These are phyloP conservation scores for Pollenia griseotomentosa DNA, from an alignment of 2,888 invertebrate genomes.

Conservation along the genomic window DNA sequence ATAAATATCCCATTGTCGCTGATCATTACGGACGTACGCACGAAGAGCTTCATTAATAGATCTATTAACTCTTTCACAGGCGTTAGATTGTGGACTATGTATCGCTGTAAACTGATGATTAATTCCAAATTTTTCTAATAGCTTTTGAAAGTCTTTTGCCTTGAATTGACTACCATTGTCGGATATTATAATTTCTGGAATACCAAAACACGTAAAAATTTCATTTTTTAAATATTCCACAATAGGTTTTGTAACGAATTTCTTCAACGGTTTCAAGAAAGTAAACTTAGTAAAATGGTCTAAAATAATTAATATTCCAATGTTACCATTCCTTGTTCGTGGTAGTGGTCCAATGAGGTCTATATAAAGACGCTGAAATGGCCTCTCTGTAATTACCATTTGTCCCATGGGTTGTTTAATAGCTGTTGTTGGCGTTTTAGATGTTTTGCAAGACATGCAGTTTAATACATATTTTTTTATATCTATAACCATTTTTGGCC, in stretches of 20 bases:
- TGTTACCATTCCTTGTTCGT: not conserved
- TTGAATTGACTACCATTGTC: slow-evolving; percentile 13
- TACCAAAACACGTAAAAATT: slow-evolving; percentile 19
- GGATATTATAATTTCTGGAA: not conserved
- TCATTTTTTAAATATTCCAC: not conserved
- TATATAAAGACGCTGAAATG: slow-evolving; percentile 17
- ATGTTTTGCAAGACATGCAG: slow-evolving; percentile 2
- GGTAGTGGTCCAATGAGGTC: slow-evolving; percentile 23
- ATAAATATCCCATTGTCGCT: not conserved
- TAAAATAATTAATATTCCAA: not conserved
- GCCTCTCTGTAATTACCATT: not conserved
- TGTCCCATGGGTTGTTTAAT: slow-evolving; percentile 1
- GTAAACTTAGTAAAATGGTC: slow-evolving; percentile 19
- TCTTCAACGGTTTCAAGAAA: not conserved
- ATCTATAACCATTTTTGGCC: slow-evolving; percentile 1
- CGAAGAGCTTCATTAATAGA: not conserved
- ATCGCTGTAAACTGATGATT: no score
- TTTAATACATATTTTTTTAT: not conserved
- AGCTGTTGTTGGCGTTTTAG: not conserved
- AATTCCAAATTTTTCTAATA: not conserved
- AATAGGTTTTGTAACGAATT: slow-evolving; percentile 7
- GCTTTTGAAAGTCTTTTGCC: not conserved
- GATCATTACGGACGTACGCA: not conserved
- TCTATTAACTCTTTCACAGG: not conserved
- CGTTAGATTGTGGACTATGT: not conserved